Percentiles rank a stretch among this genome's conserved stretches.
Evolutionary conservation across 2,888 invertebrate species (phyloP).

Genomic region (Cabera pusaria): DNA sequence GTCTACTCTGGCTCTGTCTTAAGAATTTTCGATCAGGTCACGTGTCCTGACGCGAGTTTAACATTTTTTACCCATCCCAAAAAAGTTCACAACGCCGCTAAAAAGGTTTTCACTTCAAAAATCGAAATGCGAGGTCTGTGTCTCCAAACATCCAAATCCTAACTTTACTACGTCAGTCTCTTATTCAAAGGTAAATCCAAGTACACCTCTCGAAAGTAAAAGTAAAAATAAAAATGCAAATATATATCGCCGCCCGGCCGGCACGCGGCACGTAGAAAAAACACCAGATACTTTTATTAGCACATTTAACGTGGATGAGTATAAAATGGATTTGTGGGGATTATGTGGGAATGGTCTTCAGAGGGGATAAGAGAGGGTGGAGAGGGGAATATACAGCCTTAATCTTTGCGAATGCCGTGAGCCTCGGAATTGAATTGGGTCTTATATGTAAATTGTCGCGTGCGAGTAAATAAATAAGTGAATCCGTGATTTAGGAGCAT

Average conservation of each 20-base stretch:
- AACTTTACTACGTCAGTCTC: background rate
- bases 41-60: too few relatives aligned
- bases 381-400: constrained; percentile 56
- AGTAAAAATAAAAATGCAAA: constrained; percentile 23
- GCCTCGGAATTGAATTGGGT: constrained; percentile 78
- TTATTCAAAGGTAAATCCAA: constrained; percentile 1
- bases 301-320: constrained; percentile 82
- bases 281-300: constrained; percentile 74
- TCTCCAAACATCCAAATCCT: too few relatives aligned
- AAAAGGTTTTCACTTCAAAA: too few relatives aligned
- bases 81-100: too few relatives aligned
- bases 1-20: too few relatives aligned
- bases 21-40: too few relatives aligned
- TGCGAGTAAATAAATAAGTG: constrained; percentile 77
- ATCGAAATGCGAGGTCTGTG: too few relatives aligned
- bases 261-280: constrained; percentile 43
- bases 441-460: constrained; percentile 77
- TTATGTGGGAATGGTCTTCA: constrained; percentile 68
- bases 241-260: constrained; percentile 20
- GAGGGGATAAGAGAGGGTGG: constrained; percentile 36
- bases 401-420: constrained; percentile 74
- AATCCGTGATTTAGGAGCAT: constrained; percentile 69
- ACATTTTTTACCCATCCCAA: too few relatives aligned
- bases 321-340: constrained; percentile 80
- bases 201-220: background rate